Base-by-base conservation (phyloP, 2,888 invertebrate genomes). In the Andricus curvator region DNA sequence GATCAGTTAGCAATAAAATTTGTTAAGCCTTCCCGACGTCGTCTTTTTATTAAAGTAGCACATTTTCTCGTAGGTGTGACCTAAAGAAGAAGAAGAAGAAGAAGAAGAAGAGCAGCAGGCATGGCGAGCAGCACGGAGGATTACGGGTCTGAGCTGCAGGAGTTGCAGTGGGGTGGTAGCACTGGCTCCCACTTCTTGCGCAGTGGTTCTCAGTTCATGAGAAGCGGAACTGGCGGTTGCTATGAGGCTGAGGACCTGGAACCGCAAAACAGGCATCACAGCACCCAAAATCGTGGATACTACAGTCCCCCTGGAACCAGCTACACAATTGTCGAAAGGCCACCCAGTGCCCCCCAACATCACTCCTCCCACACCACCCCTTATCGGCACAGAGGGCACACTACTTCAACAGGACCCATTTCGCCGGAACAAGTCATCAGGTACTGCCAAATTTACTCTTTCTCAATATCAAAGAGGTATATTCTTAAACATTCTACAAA, bases 251-350 rank as follows among this genome's bases (percentile, higher is more conserved):
- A 93, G 86, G 93, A 93, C 84, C 89, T 92, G 78, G 92, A 92
- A 80, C 89, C 91, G 5, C 84, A 81, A 37, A 88, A 93, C 84
- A 93, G 93, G 41, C 89, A 89, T 93, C 96, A 87, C 94, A 86
- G 83, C 82, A 84, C 41, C 33, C 96, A 85, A 95, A 96, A 85
- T 94, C 96, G 85, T 44, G 92, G 92, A n/a, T 97, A 97, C 93
- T 97, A 97, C 93, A 97, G 97, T 85, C 97, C 97, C 80, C 97
- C 97, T 44, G 97, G 97, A 84, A 97, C 97, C 86, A 97, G 97
- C 81, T 97, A 97, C 93, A 97, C 97, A 90, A 97, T 97, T 93
- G 96, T 97, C 89, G 97, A 97, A 93, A 94, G 97, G 84, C 96
- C 96, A 83, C 95, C 96, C 84, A 96, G 95, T 87, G 95, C 95